Percentiles rank a stretch among this genome's conserved stretches.
Conservation (phyloP, 2,888 invertebrate species). For the Chydorus sphaericus region DNA sequence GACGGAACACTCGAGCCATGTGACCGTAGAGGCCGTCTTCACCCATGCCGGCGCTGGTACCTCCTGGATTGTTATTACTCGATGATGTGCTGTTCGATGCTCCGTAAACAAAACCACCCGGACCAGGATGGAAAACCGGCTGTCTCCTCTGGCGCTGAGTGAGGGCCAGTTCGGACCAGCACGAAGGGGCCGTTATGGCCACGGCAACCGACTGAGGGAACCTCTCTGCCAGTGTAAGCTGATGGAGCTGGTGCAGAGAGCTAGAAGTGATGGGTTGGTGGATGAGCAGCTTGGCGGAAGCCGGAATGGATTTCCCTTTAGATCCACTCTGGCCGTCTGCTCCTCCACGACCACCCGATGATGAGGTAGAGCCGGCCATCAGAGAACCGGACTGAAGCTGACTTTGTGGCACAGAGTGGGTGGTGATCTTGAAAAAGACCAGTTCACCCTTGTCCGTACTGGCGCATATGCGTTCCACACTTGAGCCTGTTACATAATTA, state of each 20-base stretch:
- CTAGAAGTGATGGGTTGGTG: conserved; percentile 38
- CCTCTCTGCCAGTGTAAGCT: conserved; percentile 59
- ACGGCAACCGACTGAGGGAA: conserved; percentile 58
- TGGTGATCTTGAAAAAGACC: conserved; percentile 47
- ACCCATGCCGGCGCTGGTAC: neutral
- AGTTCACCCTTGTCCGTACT: conserved; percentile 65
- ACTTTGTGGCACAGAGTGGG: neutral
- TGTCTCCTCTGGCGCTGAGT: conserved; percentile 78
- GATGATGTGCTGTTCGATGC: no score
- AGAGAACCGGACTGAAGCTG: conserved; percentile 34
- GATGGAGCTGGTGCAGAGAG: conserved; percentile 46
- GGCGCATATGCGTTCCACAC: conserved; percentile 69
- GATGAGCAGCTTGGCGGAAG: conserved; percentile 24
- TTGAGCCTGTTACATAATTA: no score
- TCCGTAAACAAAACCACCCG: no score
- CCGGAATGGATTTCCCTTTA: conserved; percentile 9
- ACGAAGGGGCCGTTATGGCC: conserved; percentile 59
- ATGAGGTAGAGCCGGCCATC: no score
- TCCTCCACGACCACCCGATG: conserved; percentile 58
- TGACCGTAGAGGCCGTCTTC: conserved; percentile 6
- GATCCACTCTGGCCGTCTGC: no score
- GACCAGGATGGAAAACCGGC: conserved; percentile 38
- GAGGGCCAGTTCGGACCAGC: conserved; percentile 84
- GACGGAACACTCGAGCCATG: neutral
- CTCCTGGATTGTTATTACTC: conserved; percentile 60